These are phyloP conservation scores for Neoaliturus tenellus DNA, from an alignment of 2,888 invertebrate species.

Conservation along the genomic window DNA sequence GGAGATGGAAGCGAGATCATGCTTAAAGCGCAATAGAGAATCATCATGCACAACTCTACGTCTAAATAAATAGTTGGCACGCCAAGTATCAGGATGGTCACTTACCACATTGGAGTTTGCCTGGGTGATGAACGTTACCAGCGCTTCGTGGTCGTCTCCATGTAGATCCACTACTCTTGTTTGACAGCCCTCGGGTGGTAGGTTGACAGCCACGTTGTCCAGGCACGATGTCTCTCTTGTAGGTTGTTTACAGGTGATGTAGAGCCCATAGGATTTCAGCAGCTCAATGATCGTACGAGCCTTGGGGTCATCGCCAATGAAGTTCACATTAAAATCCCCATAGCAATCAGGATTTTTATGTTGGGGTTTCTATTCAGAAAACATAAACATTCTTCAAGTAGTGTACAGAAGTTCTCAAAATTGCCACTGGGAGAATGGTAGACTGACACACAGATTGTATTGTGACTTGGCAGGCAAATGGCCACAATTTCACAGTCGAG, in stretches of 20 bases:
- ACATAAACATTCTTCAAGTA: conserved; percentile 4
- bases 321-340: conserved; percentile 32
- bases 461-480: not conserved
- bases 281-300: not conserved
- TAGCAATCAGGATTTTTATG: not conserved
- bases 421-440: conserved; percentile 33
- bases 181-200: not conserved
- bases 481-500: conserved; percentile 20
- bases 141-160: conserved; percentile 13
- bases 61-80: not conserved
- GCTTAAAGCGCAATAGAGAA: not conserved
- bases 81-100: not conserved
- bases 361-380: conserved; percentile 1
- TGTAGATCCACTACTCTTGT: conserved; percentile 2
- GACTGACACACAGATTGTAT: not conserved
- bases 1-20: not conserved
- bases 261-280: conserved; percentile 9
- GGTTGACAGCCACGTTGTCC: conserved; percentile 16
- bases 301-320: not conserved
- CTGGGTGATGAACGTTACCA: not conserved
- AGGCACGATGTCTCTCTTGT: conserved; percentile 1
- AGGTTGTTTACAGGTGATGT: not conserved
- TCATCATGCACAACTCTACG: not conserved
- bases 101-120: not conserved
- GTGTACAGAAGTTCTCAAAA: not conserved